A percentile compares a stretch with the other conserved stretches of the same genome.
Conservation (phyloP, 2,113 vertebrate species). For the Camelus bactrianus region DNA sequence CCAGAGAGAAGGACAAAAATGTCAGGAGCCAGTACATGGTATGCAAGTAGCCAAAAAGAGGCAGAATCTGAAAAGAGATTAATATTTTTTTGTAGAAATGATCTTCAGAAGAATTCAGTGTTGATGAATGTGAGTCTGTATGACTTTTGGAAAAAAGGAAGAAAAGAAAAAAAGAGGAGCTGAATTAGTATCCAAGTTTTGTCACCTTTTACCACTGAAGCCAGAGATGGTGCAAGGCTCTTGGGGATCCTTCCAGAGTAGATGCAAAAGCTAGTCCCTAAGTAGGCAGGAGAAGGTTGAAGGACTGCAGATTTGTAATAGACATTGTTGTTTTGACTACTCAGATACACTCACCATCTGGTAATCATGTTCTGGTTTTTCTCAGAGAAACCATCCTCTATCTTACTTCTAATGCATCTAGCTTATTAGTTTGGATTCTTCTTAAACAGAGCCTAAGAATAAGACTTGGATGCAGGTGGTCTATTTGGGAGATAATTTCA, state of each 20-base stretch:
- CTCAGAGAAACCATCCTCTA: background rate
- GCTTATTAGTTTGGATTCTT: background rate
- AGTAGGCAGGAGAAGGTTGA: background rate
- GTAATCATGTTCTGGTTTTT: background rate
- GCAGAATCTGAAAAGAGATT: background rate
- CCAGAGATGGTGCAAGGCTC: background rate
- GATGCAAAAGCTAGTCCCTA: background rate
- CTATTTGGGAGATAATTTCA: background rate
- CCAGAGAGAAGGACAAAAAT: background rate
- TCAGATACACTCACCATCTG: background rate
- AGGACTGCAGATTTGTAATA: background rate
- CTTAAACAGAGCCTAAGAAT: background rate
- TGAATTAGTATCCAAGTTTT: background rate
- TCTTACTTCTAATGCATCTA: background rate
- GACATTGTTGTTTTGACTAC: background rate
- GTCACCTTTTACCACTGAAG: background rate
- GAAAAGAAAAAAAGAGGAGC: background rate
- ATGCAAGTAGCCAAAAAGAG: background rate
- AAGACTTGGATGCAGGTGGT: background rate
- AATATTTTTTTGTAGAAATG: background rate
- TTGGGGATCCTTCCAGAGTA: background rate
- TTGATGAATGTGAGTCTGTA: background rate
- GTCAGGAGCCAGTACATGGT: background rate
- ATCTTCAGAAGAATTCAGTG: background rate
- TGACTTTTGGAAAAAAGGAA: background rate